Base-by-base conservation (phyloP, 2,113 vertebrate species). In the Triplophysa siluroides region DNA sequence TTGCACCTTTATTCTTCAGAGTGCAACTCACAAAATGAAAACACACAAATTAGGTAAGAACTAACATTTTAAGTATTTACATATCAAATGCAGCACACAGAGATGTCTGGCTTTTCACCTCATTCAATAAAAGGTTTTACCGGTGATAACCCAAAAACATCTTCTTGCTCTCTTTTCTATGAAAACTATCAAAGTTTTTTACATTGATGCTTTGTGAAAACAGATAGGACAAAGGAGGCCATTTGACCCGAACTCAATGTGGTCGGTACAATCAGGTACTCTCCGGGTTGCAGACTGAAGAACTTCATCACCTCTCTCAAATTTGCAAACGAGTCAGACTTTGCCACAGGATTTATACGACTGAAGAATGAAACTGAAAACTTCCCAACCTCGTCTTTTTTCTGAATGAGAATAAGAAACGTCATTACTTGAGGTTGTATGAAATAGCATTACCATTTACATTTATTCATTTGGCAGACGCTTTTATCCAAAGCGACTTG, bases 181-280 rank as follows among this genome's bases (percentile, higher is more conserved):
- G 5, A 52, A 52, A 58, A 9, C 18, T 6, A n/a, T n/a, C 8
- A 11, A 18, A 2, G 1, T 10, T 58, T 58, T 58, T 10, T 65
- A 12, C n/a, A 52, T 52, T n/a, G 6, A 26, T n/a, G 2, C 79
- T 83, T 88, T 45, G 84, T 84, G 41, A 78, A 82, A n/a, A 88
- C 26, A 41, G 50, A 26, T 54, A 88, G 19, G 74, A 85, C 14
- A 29, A 83, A 86, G 50, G 71, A 85, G 3, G 85, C 84, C 0
- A 64, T 24, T 75, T 77, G 65, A 60, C 83, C 67, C 29, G 83
- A 38, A 8, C 69, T n/a, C 2, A 11, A 60, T 0, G 85, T 85
- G 47, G 78, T 80, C 8, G 87, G 87, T 3, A 88, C 65, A 3
- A 88, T 85, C 21, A 86, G 2, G 11, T 86, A 88, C 5, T 84